Percentiles rank a stretch among this genome's conserved stretches.
These are phyloP conservation scores for Chamaea fasciata DNA, from an alignment of 2,113 vertebrate species.

Conservation along the genomic window DNA sequence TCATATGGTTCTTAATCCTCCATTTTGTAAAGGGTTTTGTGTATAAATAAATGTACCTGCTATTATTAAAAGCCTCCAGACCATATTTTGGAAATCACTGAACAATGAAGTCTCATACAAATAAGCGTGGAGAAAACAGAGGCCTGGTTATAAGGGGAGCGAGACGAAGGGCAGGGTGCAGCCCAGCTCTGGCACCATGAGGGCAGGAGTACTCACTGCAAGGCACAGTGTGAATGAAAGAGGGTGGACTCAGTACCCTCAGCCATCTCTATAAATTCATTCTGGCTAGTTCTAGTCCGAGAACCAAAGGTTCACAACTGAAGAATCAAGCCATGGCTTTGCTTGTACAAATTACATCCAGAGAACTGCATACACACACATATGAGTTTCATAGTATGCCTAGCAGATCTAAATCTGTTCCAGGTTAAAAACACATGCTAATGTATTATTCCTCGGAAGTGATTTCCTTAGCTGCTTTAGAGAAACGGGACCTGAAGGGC, in stretches of 20 bases:
- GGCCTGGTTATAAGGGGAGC: neutral
- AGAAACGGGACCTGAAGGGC: conserved; percentile 43
- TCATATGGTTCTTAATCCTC: neutral
- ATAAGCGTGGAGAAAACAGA: neutral
- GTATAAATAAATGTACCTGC: neutral
- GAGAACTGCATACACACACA: neutral
- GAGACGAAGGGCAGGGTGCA: accelerated
- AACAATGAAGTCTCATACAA: neutral
- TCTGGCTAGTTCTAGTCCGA: neutral
- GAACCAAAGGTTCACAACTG: neutral
- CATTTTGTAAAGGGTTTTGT: neutral
- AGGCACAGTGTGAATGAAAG: neutral
- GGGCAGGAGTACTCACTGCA: neutral
- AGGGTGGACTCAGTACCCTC: neutral
- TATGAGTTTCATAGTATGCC: conserved; percentile 19
- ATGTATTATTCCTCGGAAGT: conserved; percentile 18
- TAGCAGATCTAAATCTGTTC: conserved; percentile 45
- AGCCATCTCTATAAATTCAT: neutral
- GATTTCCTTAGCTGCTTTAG: conserved; percentile 40
- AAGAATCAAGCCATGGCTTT: neutral
- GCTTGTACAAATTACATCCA: conserved; percentile 22
- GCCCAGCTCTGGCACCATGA: neutral
- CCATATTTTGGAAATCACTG: neutral
- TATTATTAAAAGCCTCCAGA: neutral
- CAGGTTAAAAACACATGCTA: conserved; percentile 58